Evolutionary conservation across 2,888 invertebrate genomes (phyloP), one percentile per base, ranked within the genome.

Genomic region (Asteroscopus sphinx): DNA sequence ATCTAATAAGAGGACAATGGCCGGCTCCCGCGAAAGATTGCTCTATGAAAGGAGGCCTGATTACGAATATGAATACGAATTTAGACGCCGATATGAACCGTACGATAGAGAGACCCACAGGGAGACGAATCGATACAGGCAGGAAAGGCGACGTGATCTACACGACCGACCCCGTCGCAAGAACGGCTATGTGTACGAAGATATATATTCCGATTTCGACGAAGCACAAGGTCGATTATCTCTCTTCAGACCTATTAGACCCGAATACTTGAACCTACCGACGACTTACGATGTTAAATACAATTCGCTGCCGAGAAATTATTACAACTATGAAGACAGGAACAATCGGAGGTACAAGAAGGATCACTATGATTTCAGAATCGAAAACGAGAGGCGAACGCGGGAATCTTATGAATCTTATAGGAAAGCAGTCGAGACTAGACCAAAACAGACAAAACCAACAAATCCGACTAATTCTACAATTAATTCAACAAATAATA

Each of bases 161-260:
- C 66, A 64, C 55, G 82, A 83, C 21, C 78, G 86, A 67, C 90
- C 91, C 6, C 82, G 86, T 76, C 80, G 93, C 35, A 93, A 89
- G 72, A 93, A 94, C 57, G 94, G 94, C 1, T 94, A 90, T 68
- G 93, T 94, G 11, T 94, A 90, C 70, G 94, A 94, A 85, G 94
- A 94, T 66, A 93, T 94, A 33, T 94, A 94, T 63, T 93, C 93
- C 17, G 93, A 94, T 68, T 94, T 92, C 68, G 94, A 94, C 45
- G 94, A 93, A 79, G 92, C 93, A 5, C 94, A 94, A 79, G 94
- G 93, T 2, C 80, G 91, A 1, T 56, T 94, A 15, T 94, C 94
- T 3, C 76, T 94, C 28, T 94, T 94, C 75, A 83, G 92, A 76
- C 94, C 94, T 16, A 94, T 94, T 56, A 87, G 92, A 78, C 94